Conservation (phyloP, 2,888 invertebrate genomes). For the Iphiclides podalirius region DNA sequence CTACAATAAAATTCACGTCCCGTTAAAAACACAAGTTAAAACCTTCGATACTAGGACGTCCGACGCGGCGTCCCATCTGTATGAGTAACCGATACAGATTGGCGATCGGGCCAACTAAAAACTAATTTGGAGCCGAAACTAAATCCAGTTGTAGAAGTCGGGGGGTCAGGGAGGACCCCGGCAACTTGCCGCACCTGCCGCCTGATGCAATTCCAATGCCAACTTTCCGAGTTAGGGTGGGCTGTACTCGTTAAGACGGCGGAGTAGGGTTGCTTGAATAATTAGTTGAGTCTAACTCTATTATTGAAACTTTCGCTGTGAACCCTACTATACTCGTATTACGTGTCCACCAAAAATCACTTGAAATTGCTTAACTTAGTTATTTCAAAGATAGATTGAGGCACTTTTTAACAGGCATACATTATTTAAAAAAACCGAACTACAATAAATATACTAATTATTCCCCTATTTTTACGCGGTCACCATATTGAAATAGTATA, state of each 20-base stretch:
- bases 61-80: background rate
- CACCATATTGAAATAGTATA: no score
- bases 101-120: constrained; percentile 23
- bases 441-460: no score
- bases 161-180: constrained; percentile 2
- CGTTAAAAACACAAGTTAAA: no score
- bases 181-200: constrained; percentile 24
- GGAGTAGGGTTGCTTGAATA: constrained; percentile 24
- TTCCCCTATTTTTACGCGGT: no score
- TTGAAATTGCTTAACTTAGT: no score
- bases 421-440: no score
- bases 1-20: no score
- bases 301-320: constrained; percentile 4
- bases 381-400: no score
- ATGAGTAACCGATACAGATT: constrained; percentile 17
- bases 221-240: constrained; percentile 22
- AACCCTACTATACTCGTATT: background rate
- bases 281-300: constrained; percentile 20
- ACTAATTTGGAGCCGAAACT: constrained; percentile 24
- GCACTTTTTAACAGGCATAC: no score
- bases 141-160: constrained; percentile 27
- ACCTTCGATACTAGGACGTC: no score
- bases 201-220: constrained; percentile 28
- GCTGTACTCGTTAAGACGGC: constrained; percentile 24
- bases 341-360: no score